Evolutionary conservation across 2,888 invertebrate species (phyloP).

Genomic region (Erebia aethiops): DNA sequence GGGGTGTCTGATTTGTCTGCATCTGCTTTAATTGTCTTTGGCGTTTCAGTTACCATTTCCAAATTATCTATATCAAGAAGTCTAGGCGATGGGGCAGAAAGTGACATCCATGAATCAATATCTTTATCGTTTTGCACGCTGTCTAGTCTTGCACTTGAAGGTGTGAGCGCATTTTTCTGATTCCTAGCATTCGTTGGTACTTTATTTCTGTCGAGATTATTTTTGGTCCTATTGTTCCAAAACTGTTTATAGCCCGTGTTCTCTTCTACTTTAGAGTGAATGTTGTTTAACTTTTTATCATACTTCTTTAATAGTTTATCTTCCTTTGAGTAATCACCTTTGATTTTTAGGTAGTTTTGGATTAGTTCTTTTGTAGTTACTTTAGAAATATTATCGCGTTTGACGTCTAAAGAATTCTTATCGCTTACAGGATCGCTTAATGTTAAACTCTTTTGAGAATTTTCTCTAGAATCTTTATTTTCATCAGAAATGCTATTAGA

Average conservation of each 20-base stretch:
- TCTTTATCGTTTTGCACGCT: slow-evolving; percentile 74
- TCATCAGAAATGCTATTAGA: slow-evolving; percentile 49
- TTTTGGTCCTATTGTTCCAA: slow-evolving; percentile 66
- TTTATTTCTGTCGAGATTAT: slow-evolving; percentile 46
- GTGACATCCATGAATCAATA: slow-evolving; percentile 79
- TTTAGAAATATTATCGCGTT: slow-evolving; percentile 64
- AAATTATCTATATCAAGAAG: slow-evolving; percentile 52
- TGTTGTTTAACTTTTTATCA: slow-evolving; percentile 59
- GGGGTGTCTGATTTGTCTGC: slow-evolving; percentile 10
- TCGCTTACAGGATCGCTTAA: slow-evolving; percentile 42
- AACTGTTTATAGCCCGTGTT: slow-evolving; percentile 54
- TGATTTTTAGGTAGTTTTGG: slow-evolving; percentile 75
- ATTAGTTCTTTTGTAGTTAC: slow-evolving; percentile 75
- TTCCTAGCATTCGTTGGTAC: slow-evolving; percentile 53
- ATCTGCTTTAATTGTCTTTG: slow-evolving; percentile 26
- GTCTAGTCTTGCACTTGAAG: slow-evolving; percentile 71
- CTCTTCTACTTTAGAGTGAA: slow-evolving; percentile 51
- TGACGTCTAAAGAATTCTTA: slow-evolving; percentile 54
- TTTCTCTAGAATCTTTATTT: slow-evolving; percentile 51
- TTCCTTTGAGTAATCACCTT: slow-evolving; percentile 60
- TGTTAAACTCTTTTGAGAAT: slow-evolving; percentile 46
- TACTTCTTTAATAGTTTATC: slow-evolving; percentile 56
- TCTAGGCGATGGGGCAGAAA: slow-evolving; percentile 69
- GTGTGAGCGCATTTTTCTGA: slow-evolving; percentile 61
- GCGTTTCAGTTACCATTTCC: slow-evolving; percentile 37